Evolutionary conservation across 2,888 invertebrate species (phyloP).

Genomic region (Caenorhabditis imperialis): DNA sequence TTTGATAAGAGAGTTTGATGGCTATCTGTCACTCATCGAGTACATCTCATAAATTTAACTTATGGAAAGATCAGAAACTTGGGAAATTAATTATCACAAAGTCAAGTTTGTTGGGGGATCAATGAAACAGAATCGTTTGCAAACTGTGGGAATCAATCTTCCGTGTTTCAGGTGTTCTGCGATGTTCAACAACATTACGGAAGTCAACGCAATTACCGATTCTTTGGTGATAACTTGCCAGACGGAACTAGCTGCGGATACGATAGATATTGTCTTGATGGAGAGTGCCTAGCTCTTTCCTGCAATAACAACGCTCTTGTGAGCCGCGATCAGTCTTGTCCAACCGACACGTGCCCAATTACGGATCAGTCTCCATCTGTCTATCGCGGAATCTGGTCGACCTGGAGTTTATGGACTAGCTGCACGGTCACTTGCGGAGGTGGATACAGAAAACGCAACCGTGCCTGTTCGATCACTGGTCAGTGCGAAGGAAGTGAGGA

Average conservation of each 20-base stretch:
- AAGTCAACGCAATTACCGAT: conserved; percentile 75
- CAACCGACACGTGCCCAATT: conserved; percentile 63
- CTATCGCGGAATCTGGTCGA: conserved; percentile 65
- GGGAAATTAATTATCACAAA: background rate
- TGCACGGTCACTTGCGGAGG: conserved; percentile 75
- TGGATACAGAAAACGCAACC: conserved; percentile 66
- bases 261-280: conserved; percentile 76
- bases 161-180: conserved; percentile 75
- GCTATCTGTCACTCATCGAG: conserved; percentile 2
- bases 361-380: conserved; percentile 35
- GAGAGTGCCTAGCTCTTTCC: conserved; percentile 76
- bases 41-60: conserved; percentile 25
- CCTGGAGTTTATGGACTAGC: conserved; percentile 71
- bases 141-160: background rate
- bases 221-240: conserved; percentile 78
- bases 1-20: conserved; percentile 36
- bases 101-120: background rate
- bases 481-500: conserved; percentile 69
- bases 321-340: conserved; percentile 71
- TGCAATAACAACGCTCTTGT: conserved; percentile 72
- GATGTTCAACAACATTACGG: conserved; percentile 73
- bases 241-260: conserved; percentile 78
- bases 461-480: conserved; percentile 68
- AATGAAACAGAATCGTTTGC: background rate
- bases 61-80: conserved; percentile 9